Percentiles rank a stretch among this genome's conserved stretches.
phyloP scores from a whole-genome alignment of 2,113 vertebrate species.

The Tympanuchus pallidicinctus region DNA sequence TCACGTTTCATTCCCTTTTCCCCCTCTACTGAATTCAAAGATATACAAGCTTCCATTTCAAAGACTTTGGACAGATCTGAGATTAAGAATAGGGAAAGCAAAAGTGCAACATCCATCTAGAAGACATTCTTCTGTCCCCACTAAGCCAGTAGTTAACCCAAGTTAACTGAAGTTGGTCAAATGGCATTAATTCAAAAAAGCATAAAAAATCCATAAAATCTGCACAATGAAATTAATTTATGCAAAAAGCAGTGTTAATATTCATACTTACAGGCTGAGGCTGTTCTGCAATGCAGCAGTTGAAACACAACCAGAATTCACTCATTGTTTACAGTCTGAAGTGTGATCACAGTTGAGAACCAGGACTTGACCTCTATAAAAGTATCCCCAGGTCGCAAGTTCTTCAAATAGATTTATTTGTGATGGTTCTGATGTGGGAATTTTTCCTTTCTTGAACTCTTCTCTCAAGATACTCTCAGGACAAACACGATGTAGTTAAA shows the following conservation, averaged over 20 bases:
- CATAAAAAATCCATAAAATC: rapidly evolving
- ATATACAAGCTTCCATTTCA: background rate
- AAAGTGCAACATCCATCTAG: background rate
- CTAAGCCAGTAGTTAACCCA: background rate
- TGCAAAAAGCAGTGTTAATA: background rate
- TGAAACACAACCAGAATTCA: conserved; percentile 93
- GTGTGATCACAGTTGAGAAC: conserved; percentile 31
- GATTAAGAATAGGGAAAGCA: background rate
- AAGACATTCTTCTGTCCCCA: background rate
- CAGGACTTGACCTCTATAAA: conserved; percentile 5
- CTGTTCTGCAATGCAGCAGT: conserved; percentile 93
- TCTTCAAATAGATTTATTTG: conserved; percentile 13
- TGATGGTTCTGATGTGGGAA: conserved; percentile 8
- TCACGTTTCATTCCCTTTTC: background rate
- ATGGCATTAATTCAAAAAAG: background rate
- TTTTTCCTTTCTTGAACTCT: background rate
- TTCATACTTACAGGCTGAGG: conserved; percentile 88
- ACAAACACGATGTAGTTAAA: conserved; percentile 30
- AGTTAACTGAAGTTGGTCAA: background rate
- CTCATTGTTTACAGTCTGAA: conserved; percentile 84
- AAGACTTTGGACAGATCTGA: background rate
- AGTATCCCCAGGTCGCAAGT: background rate
- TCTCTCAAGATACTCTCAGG: background rate
- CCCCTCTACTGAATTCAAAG: background rate
- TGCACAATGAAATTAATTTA: background rate